A percentile compares a stretch with the other conserved stretches of the same genome.
These are phyloP conservation scores for Homarus gammarus DNA, from an alignment of 2,888 invertebrate genomes.

Conservation along the genomic window DNA sequence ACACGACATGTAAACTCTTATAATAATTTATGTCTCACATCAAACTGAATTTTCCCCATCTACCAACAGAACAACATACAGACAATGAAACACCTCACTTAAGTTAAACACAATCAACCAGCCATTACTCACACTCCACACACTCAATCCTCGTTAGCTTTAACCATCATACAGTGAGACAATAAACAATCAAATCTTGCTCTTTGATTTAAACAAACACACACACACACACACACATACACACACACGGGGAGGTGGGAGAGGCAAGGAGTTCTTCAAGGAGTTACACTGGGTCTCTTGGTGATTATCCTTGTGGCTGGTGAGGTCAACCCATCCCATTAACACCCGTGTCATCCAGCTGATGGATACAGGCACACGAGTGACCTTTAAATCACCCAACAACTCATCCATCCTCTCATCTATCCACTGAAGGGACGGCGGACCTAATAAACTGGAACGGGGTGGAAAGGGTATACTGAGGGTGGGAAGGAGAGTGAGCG, in stretches of 20 bases:
- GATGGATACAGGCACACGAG: conserved; percentile 3
- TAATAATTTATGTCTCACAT: too few species aligned
- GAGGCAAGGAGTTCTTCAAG: too few species aligned
- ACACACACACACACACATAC: background rate
- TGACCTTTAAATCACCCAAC: background rate
- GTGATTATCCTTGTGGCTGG: too few species aligned
- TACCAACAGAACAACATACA: background rate
- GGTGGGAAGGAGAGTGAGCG: background rate
- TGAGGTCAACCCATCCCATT: background rate
- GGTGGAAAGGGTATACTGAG: background rate
- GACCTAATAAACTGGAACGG: background rate
- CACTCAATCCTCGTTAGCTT: too few species aligned
- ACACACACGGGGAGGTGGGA: background rate
- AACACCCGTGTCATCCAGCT: background rate
- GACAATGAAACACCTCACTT: background rate
- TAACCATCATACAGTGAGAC: too few species aligned
- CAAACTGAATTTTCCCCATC: too few species aligned
- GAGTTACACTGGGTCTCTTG: too few species aligned
- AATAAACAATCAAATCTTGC: too few species aligned
- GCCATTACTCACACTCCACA: too few species aligned
- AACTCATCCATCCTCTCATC: background rate
- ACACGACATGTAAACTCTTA: too few species aligned
- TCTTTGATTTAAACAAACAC: too few species aligned
- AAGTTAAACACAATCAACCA: too few species aligned
- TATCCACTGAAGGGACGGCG: background rate